phyloP scores from a whole-genome alignment of 2,888 invertebrate species.

The Antitype chi region DNA sequence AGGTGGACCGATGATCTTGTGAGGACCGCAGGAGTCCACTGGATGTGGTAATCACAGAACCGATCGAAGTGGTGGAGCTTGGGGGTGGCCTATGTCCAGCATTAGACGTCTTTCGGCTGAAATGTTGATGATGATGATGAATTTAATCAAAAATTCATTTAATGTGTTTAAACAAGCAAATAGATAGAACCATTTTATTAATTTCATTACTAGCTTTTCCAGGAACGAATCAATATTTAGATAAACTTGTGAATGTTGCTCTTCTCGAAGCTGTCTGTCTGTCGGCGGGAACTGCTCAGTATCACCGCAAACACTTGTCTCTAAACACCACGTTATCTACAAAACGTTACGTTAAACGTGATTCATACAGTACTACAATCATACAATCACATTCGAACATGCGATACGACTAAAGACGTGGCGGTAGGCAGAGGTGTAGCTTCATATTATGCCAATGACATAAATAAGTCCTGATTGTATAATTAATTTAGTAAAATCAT shows the following conservation, averaged over 20 bases:
- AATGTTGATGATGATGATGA: too few relatives aligned
- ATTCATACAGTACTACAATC: conserved; percentile 29
- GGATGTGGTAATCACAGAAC: too few relatives aligned
- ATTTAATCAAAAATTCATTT: neutral
- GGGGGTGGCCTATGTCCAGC: too few relatives aligned
- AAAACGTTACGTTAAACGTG: conserved; percentile 36
- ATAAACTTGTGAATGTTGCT: conserved; percentile 49
- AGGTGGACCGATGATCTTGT: too few relatives aligned
- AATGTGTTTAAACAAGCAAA: neutral
- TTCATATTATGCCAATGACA: neutral
- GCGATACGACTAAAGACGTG: neutral
- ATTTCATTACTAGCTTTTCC: neutral
- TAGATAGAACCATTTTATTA: neutral
- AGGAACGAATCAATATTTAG: conserved; percentile 49
- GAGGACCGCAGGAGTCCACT: too few relatives aligned
- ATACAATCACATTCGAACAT: conserved; percentile 9
- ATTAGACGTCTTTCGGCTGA: too few relatives aligned
- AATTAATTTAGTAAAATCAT: too few relatives aligned
- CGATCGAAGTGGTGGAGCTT: too few relatives aligned
- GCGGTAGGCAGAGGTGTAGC: neutral
- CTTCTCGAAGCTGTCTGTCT: conserved; percentile 45
- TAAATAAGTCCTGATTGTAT: neutral
- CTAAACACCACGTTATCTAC: conserved; percentile 52
- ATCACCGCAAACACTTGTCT: conserved; percentile 55
- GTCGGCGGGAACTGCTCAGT: conserved; percentile 48